Percentiles rank a stretch among this genome's conserved stretches.
phyloP scores from a whole-genome alignment of 2,113 vertebrate genomes.

The Lates calcarifer region DNA sequence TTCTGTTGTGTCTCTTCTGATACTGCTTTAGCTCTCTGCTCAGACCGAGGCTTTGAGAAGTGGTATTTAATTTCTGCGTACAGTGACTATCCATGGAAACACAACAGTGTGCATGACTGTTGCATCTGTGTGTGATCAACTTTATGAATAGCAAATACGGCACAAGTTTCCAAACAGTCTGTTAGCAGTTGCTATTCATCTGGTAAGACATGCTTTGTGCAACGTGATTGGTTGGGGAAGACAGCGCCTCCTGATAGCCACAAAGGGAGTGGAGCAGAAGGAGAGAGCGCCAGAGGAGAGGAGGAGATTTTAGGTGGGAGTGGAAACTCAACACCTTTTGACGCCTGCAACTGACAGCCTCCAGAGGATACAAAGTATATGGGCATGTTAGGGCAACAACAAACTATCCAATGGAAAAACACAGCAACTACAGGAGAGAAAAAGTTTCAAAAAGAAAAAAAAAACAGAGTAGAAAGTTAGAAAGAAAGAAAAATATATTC shows the following conservation, averaged over 20 bases:
- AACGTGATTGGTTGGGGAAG: slow-evolving; percentile 68
- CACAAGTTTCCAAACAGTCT: slow-evolving; percentile 53
- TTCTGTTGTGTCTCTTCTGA: slow-evolving; percentile 45
- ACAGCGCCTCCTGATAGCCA: slow-evolving; percentile 72
- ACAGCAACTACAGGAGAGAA: slow-evolving; percentile 19
- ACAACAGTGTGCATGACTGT: slow-evolving; percentile 36
- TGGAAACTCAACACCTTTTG: slow-evolving; percentile 72
- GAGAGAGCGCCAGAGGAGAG: slow-evolving; percentile 56
- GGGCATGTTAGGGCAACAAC: slow-evolving; percentile 70
- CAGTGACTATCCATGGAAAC: slow-evolving; percentile 43
- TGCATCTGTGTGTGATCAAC: slow-evolving; percentile 57
- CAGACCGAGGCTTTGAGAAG: slow-evolving; percentile 6
- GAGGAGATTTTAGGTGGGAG: slow-evolving; percentile 62
- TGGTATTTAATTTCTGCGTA: slow-evolving; percentile 27
- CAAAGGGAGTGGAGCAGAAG: slow-evolving; percentile 63
- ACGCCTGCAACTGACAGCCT: slow-evolving; percentile 72
- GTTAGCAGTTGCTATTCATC: slow-evolving; percentile 57
- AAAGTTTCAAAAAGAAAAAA: background rate
- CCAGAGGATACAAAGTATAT: slow-evolving; percentile 63
- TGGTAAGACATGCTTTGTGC: slow-evolving; percentile 56
- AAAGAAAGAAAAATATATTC: slow-evolving; percentile 11
- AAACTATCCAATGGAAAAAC: slow-evolving; percentile 47
- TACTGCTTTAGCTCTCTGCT: slow-evolving; percentile 19
- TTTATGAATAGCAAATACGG: slow-evolving; percentile 56
- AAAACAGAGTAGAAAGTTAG: slow-evolving; percentile 14